Evolutionary conservation across 92 coral and sea anemone genomes (phyloP).

Genomic region (Pocillopora meandrina): DNA sequence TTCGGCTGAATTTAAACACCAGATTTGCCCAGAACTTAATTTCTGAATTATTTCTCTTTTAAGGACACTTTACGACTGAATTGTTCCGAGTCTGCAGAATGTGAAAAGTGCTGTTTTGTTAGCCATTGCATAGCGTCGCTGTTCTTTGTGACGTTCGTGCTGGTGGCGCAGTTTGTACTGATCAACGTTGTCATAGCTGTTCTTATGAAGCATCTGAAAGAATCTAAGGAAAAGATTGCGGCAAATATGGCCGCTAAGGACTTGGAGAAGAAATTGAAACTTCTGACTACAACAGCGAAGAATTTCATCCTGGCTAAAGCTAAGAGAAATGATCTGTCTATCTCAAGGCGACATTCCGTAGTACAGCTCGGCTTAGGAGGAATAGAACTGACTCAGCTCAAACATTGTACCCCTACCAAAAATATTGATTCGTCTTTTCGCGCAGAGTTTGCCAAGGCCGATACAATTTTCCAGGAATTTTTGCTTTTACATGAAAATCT

Average conservation of each 20-base stretch:
- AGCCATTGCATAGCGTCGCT: constrained; percentile 88
- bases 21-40: neutral
- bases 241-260: constrained; percentile 88
- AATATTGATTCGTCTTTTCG: constrained; percentile 49
- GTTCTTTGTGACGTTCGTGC: constrained; percentile 93
- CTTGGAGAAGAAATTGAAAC: constrained; percentile 80
- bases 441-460: constrained; percentile 68
- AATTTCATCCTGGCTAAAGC: constrained; percentile 80
- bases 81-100: constrained; percentile 65
- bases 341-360: constrained; percentile 67
- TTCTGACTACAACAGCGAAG: constrained; percentile 81
- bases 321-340: constrained; percentile 50
- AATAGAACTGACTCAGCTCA: constrained; percentile 78
- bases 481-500: constrained; percentile 76
- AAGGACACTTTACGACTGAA: constrained; percentile 90
- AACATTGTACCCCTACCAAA: constrained; percentile 45
- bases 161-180: constrained; percentile 97
- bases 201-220: constrained; percentile 96
- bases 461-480: constrained; percentile 82
- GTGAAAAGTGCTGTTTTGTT: constrained; percentile 78
- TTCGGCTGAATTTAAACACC: neutral
- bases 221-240: constrained; percentile 93
- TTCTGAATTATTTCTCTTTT: neutral
- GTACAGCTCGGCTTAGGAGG: constrained; percentile 85
- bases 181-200: constrained; percentile 98